Evolutionary conservation across 2,888 invertebrate genomes (phyloP), one percentile per base, ranked within the genome.

Genomic region (Amorpha juglandis): DNA sequence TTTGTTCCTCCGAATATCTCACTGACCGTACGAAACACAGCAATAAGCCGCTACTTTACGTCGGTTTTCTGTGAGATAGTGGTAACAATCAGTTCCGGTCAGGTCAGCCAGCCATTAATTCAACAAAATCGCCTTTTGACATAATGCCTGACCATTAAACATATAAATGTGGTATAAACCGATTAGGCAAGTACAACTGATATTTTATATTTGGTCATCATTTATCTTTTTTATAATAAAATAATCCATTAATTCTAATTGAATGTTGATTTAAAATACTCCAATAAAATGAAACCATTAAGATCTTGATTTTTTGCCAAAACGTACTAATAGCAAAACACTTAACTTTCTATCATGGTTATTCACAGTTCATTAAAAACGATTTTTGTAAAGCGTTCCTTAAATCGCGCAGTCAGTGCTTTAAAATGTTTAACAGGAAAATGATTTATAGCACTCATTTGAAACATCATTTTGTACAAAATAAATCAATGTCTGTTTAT

Each of bases 321-420:
- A 58, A 58, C 35, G 11, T 58, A 58, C 9, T 38, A 58, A 58
- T 42, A 38, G 58, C 42, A 35, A 38, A 42, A 58, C 58, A 58
- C 38, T 58, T 42, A 58, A 42, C 38, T 42, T 58, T 58, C 19
- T 58, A 42, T 19, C 11, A 42, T 55, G 55, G 9, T 55, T 55
- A 38, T 55, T 55, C 55, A 33, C 33, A 55, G 35, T 38, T 55
- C 55, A 55, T 55, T 55, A 55, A 35, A 55, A 55, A 16, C 35
- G 8, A 38, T n/a, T 55, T 55, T 55, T 11, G 35, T 35, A 38
- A 8, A 35, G 55, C 55, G n/a, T 16, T 55, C n/a, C 33, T n/a
- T 53, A 33, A 52, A 35, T 4, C n/a, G 33, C 33, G 35, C n/a
- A 1, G 27, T 27, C 27, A 52, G 53, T 53, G 33, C 33, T 53